Percentiles rank a stretch among this genome's conserved stretches.
Conservation (phyloP, 2,113 vertebrate genomes). For the Nothocercus julius region DNA sequence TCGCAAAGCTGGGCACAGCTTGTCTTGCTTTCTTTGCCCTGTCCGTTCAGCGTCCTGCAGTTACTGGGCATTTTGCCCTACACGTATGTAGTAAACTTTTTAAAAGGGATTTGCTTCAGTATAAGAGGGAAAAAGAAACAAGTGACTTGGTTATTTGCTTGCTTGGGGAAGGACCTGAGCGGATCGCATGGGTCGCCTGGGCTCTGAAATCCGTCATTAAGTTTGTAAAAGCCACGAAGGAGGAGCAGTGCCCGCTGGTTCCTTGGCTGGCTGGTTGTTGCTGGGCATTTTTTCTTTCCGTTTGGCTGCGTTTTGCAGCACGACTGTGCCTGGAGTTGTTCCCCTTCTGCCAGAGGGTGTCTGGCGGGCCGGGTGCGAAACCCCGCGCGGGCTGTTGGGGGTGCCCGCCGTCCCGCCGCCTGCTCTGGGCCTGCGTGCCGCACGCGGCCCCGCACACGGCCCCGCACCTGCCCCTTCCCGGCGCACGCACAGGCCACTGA, state of each 20-base stretch:
- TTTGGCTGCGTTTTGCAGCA: slow-evolving; percentile 35
- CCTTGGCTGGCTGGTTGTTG: background rate
- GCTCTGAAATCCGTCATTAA: background rate
- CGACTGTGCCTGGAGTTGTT: slow-evolving; percentile 9
- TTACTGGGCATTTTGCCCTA: background rate
- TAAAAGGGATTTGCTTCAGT: rapidly evolving
- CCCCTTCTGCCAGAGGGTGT: background rate
- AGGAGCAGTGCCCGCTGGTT: background rate
- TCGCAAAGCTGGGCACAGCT: background rate
- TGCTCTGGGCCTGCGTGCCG: background rate
- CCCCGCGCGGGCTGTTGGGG: background rate
- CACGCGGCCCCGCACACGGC: too few species aligned
- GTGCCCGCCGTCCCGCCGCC: background rate
- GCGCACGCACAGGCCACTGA: background rate
- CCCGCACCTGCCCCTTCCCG: background rate
- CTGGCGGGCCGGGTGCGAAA: slow-evolving; percentile 26
- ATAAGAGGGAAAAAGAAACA: background rate
- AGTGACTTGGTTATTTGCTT: too few species aligned
- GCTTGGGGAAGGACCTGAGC: background rate
- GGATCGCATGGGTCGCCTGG: background rate
- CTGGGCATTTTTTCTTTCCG: background rate
- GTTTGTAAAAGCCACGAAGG: background rate
- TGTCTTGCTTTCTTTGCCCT: rapidly evolving
- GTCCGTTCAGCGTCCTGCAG: background rate
- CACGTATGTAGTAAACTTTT: rapidly evolving